Percentiles rank a stretch among this genome's conserved stretches.
Evolutionary conservation across 2,888 invertebrate genomes (phyloP).

Genomic region (Plebejus anna): DNA sequence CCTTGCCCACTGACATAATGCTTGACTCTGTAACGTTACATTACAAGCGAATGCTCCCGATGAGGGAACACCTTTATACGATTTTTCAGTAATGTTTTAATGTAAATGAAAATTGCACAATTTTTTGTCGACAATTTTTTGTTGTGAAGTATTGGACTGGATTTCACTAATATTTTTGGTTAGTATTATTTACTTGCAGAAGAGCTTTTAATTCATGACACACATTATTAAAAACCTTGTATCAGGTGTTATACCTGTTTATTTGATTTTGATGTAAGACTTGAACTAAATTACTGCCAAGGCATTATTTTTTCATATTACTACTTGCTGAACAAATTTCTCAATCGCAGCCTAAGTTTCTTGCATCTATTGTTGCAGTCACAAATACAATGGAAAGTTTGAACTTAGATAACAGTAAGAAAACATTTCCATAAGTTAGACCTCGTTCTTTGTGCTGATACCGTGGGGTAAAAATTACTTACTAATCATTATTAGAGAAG

Average conservation of each 20-base stretch:
- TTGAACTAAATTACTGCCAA: background rate
- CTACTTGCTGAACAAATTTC: background rate
- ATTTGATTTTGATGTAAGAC: background rate
- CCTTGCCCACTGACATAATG: too few relatives aligned
- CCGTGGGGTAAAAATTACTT: too few relatives aligned
- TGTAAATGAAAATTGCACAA: background rate
- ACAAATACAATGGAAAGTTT: slow-evolving; percentile 22
- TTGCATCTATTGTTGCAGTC: slow-evolving; percentile 1
- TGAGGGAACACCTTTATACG: background rate
- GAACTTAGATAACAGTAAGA: slow-evolving; percentile 14
- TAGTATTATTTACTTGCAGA: too few relatives aligned
- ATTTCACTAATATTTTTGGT: too few relatives aligned
- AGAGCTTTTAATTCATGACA: too few relatives aligned
- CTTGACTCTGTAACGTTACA: too few relatives aligned
- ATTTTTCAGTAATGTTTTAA: background rate
- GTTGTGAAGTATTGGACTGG: too few relatives aligned
- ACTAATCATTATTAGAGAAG: too few relatives aligned
- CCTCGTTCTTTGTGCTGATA: too few relatives aligned
- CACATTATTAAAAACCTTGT: background rate
- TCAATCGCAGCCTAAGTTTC: slow-evolving; percentile 9
- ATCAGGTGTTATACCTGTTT: background rate
- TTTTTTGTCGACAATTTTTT: too few relatives aligned
- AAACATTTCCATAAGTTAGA: slow-evolving; percentile 26
- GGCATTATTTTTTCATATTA: background rate
- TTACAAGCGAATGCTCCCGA: too few relatives aligned